These are phyloP conservation scores for Drosophila tani DNA, from an alignment of 1,140 invertebrate genomes.

Conservation along the genomic window DNA sequence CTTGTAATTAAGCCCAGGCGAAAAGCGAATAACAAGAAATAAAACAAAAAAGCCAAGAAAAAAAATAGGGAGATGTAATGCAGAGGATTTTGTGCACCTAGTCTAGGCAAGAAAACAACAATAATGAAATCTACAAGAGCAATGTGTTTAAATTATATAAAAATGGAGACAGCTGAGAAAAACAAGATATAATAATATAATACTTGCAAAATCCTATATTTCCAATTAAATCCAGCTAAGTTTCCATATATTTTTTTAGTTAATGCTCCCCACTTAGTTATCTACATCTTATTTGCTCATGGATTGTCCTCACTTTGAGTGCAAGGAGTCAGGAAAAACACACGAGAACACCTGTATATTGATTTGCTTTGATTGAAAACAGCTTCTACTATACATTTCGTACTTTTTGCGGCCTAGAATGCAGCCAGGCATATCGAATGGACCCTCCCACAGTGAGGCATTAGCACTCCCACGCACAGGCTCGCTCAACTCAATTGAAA, in stretches of 20 bases:
- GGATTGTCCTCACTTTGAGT: conserved; percentile 6
- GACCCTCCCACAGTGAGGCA: conserved; percentile 14
- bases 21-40: conserved; percentile 5
- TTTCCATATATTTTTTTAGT: background rate
- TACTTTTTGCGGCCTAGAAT: conserved; percentile 32
- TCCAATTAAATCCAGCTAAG: no score
- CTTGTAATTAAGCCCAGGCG: conserved; percentile 67
- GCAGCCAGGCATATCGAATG: conserved; percentile 42
- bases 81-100: background rate
- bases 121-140: background rate
- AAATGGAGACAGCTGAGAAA: background rate
- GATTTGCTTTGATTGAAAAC: conserved; percentile 67
- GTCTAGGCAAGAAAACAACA: background rate
- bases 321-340: background rate
- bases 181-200: background rate
- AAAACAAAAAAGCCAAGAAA: background rate
- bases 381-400: conserved; percentile 12
- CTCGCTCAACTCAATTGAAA: conserved; percentile 60
- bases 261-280: background rate
- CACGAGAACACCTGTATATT: conserved; percentile 43
- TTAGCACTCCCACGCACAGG: conserved; percentile 17
- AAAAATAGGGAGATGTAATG: background rate
- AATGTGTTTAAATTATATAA: no score
- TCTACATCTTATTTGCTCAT: conserved; percentile 4
- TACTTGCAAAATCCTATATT: background rate